Evolutionary conservation across 2,888 invertebrate species (phyloP).

Genomic region (Endotricha flammealis): DNA sequence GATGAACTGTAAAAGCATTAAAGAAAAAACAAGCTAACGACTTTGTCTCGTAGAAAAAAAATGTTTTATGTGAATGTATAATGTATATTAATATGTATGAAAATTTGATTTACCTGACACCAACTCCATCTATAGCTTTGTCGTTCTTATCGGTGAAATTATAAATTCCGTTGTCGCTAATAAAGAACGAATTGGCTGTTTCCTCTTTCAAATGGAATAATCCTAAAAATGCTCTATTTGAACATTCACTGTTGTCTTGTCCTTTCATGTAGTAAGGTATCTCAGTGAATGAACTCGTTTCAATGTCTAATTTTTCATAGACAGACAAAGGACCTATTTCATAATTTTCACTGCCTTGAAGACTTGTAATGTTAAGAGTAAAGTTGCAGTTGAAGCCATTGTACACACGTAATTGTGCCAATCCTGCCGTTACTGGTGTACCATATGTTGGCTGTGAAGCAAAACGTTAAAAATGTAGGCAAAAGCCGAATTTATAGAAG

Average conservation of each 20-base stretch:
- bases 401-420: conserved; percentile 83
- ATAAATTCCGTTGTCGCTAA: conserved; percentile 37
- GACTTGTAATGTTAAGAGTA: conserved; percentile 38
- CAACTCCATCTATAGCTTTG: conserved; percentile 59
- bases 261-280: conserved; percentile 57
- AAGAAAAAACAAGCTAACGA: neutral
- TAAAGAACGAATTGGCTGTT: conserved; percentile 62
- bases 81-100: neutral
- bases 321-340: conserved; percentile 47
- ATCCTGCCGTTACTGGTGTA: conserved; percentile 74
- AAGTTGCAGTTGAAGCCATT: conserved; percentile 81
- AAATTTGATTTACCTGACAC: conserved; percentile 45
- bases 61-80: neutral
- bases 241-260: conserved; percentile 34
- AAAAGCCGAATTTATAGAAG: too few species aligned
- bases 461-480: too few species aligned
- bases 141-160: conserved; percentile 61
- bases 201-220: conserved; percentile 44
- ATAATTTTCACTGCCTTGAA: conserved; percentile 25
- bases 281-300: conserved; percentile 29
- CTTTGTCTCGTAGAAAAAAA: too few species aligned
- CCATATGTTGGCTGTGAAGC: conserved; percentile 76
- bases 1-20: conserved; percentile 46
- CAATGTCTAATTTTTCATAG: conserved; percentile 63
- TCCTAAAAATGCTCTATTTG: conserved; percentile 33